Evolutionary conservation across 92 coral and sea anemone species (phyloP).

Genomic region (Umimayanthus chanpuru): DNA sequence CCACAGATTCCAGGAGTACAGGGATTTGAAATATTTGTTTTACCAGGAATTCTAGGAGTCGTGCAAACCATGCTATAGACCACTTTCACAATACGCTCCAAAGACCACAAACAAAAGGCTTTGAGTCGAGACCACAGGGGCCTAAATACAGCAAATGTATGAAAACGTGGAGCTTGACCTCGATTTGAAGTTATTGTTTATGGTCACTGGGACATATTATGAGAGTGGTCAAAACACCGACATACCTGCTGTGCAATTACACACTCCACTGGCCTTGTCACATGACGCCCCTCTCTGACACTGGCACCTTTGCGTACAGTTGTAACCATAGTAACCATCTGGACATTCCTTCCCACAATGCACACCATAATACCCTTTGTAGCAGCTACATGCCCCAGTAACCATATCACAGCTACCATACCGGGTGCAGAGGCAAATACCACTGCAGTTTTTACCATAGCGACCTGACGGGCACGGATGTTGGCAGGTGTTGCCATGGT

Average conservation of each 20-base stretch:
- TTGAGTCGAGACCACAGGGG: too few species aligned
- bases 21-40: too few species aligned
- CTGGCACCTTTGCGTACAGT: constrained; percentile 85
- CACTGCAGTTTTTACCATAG: constrained; percentile 84
- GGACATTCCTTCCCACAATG: constrained; percentile 71
- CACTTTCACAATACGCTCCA: too few species aligned
- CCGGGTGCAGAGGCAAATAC: constrained; percentile 65
- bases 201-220: too few species aligned
- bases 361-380: constrained; percentile 73
- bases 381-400: constrained; percentile 85
- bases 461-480: constrained; percentile 80
- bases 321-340: constrained; percentile 84
- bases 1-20: too few species aligned
- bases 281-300: constrained; percentile 78
- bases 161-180: too few species aligned
- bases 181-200: too few species aligned
- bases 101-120: too few species aligned
- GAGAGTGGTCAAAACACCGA: background rate
- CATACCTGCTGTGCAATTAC: constrained; percentile 75
- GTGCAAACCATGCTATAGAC: too few species aligned
- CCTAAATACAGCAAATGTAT: too few species aligned
- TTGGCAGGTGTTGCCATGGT: constrained; percentile 85
- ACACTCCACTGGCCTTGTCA: constrained; percentile 71
- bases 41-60: too few species aligned
- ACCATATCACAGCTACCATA: constrained; percentile 82